Evolutionary conservation across 2,888 invertebrate genomes (phyloP).

Genomic region (Pyrrhosoma nymphula): DNA sequence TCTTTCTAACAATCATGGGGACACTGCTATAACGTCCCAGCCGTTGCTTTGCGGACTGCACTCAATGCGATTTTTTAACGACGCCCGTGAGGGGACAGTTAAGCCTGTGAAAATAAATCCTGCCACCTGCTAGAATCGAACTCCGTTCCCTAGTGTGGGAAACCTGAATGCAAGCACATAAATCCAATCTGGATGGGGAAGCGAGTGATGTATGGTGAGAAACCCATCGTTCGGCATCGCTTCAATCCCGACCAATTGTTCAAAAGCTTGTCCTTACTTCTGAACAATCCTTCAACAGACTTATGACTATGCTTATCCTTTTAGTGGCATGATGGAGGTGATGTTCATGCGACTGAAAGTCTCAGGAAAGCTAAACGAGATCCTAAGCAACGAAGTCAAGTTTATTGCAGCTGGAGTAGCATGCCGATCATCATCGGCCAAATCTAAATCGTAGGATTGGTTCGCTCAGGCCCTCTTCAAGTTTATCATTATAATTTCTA

Average conservation of each 20-base stretch:
- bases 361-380: neutral
- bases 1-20: no score
- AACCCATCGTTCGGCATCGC: neutral
- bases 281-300: neutral
- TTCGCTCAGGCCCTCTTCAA: no score
- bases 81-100: neutral
- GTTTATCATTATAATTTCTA: no score
- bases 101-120: neutral
- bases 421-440: no score
- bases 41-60: neutral
- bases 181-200: neutral
- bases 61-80: neutral
- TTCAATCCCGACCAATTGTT: neutral
- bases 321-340: neutral
- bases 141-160: neutral
- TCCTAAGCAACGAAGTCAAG: neutral
- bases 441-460: no score
- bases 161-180: neutral
- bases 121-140: neutral
- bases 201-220: neutral
- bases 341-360: neutral
- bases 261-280: neutral
- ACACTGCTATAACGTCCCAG: neutral
- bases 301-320: neutral
- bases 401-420: neutral